Evolutionary conservation across 2,797 vertebrate genomes (phyloP).

Genomic region (Novumbra hubbsi): DNA sequence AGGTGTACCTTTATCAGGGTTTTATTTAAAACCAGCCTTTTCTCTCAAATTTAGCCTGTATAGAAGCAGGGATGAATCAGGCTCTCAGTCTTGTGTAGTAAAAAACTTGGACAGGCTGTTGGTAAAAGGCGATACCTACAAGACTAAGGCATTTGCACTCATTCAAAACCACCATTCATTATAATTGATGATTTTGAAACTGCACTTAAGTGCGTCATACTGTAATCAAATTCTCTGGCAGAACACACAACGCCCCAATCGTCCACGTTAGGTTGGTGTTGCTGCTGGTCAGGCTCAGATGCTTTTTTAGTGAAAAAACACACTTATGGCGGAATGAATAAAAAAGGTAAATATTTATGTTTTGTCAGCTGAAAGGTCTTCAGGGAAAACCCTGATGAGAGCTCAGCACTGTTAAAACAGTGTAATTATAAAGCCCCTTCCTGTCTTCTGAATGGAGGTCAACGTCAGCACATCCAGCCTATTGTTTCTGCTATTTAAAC

Average conservation of each 20-base stretch:
- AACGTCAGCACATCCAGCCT: not conserved
- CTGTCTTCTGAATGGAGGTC: not conserved
- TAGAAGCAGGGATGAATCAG: not conserved
- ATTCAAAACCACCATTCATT: constrained; percentile 18
- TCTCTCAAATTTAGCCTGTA: not conserved
- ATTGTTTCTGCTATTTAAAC: constrained; percentile 8
- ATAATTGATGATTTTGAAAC: constrained; percentile 16
- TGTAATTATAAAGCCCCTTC: not conserved
- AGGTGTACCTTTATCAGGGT: constrained; percentile 25
- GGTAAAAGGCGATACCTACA: not conserved
- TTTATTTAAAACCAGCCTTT: constrained; percentile 33
- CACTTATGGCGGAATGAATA: not conserved
- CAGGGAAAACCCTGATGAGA: not conserved
- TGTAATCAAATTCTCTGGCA: constrained; percentile 25
- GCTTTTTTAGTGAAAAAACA: constrained; percentile 3
- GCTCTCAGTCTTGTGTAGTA: not conserved
- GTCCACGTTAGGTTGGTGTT: constrained; percentile 2
- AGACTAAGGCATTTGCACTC: constrained; percentile 12
- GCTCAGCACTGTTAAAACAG: not conserved
- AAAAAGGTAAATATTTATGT: constrained; percentile 12
- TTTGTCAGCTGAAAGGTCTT: not conserved
- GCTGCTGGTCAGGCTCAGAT: not conserved
- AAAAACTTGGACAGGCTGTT: constrained; percentile 3
- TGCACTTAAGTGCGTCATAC: constrained; percentile 11
- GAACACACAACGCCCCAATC: constrained; percentile 28